Percentiles rank a stretch among this genome's conserved stretches.
phyloP scores from a whole-genome alignment of 2,797 vertebrate genomes.

The Fratercula arctica region DNA sequence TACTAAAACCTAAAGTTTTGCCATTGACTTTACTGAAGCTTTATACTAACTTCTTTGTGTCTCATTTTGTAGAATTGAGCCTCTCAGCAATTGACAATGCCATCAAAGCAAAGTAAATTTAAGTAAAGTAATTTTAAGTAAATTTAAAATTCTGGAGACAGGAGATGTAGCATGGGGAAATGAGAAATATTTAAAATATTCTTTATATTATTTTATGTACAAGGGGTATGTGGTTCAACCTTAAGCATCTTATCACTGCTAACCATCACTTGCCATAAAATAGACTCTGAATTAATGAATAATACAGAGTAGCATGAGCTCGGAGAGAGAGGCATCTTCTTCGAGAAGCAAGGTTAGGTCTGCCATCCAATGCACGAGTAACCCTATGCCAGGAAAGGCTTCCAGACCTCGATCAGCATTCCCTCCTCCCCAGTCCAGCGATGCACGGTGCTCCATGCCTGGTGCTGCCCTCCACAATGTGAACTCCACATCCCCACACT shows the following conservation, averaged over 20 bases:
- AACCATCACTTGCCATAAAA: background rate
- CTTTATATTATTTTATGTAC: background rate
- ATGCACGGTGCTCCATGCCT: fast-evolving
- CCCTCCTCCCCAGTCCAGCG: background rate
- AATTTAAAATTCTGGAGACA: background rate
- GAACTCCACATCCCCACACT: fast-evolving
- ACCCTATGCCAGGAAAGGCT: background rate
- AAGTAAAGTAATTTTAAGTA: background rate
- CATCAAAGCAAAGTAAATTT: too few relatives aligned
- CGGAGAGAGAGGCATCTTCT: background rate
- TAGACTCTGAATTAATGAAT: background rate
- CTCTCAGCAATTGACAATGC: background rate
- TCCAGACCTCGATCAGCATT: background rate
- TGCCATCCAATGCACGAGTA: background rate
- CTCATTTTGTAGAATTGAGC: background rate
- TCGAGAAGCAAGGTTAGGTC: background rate
- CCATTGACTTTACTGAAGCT: background rate
- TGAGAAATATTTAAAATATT: background rate
- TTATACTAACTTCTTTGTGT: background rate
- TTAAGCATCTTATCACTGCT: background rate
- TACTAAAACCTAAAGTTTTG: background rate
- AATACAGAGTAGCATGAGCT: fast-evolving
- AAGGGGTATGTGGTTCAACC: background rate
- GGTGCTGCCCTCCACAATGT: fast-evolving
- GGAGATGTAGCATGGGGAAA: background rate